Base-by-base conservation (phyloP, 2,113 vertebrate genomes). In the Apistogramma diplotaenia region DNA sequence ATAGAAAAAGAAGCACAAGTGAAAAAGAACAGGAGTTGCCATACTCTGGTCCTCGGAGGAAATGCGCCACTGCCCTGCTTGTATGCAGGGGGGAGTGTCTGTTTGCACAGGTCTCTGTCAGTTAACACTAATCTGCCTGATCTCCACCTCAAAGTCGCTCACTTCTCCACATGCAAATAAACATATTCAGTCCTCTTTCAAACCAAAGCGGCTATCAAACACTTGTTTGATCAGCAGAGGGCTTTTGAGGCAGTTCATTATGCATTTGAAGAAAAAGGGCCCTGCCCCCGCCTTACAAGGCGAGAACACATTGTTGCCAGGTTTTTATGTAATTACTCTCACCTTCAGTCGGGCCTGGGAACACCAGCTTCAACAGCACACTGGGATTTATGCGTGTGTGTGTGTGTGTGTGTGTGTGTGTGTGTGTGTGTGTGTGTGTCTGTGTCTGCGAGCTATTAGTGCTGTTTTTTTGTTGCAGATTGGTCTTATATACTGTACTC, bases 121-220 rank as follows among this genome's bases (percentile, higher is more conserved):
- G 88, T 90, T 92, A 89, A 89, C 90, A 83, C 85, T 93, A 93
- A 93, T 93, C 93, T 94, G 90, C 90, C 92, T 92, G 91, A 94
- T 93, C 93, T 94, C 88, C 88, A 89, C 88, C 90, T 93, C 93
- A 93, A 90, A 95, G 93, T 94, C 89, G 78, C 85, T 92, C 81
- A 85, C 90, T 90, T 87, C 88, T 88, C 85, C 84, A 86, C 86
- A 93, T 92, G 91, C 91, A 94, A 93, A 92, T 92, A 93, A 93
- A 92, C 86, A 91, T 89, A 89, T 90, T 93, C 91, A 89, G 89
- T 29, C 81, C 65, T 89, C 88, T 93, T 90, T 91, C 89, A 86
- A 81, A 90, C 89, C 89, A 85, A 91, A 91, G 92, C 83, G 76
- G 76, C 86, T 90, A 93, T 94, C 91, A 92, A 91, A 92, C 91